These are phyloP conservation scores for Balanococcus diminutus DNA, from an alignment of 2,888 invertebrate genomes.

Conservation along the genomic window DNA sequence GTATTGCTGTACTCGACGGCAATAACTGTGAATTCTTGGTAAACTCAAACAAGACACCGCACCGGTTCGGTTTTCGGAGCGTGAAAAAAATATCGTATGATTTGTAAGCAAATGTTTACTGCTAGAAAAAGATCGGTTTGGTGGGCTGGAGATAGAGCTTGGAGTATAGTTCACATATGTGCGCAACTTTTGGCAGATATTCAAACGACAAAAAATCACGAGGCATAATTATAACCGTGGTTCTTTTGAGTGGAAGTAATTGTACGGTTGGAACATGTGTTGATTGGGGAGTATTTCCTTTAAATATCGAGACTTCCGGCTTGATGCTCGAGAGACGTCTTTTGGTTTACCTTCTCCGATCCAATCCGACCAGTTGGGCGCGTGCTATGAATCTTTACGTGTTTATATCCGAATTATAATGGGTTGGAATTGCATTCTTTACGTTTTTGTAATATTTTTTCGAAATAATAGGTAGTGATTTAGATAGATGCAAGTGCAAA, in stretches of 20 bases:
- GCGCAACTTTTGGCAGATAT: constrained; percentile 3
- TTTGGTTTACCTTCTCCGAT: neutral
- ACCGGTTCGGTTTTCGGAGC: neutral
- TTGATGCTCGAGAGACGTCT: neutral
- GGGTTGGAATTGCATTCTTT: neutral
- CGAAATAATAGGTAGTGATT: no score
- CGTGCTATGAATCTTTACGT: neutral
- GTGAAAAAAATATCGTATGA: neutral
- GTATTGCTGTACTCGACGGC: neutral
- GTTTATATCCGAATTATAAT: neutral
- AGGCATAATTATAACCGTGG: neutral
- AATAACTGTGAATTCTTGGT: neutral
- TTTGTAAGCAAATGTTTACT: neutral
- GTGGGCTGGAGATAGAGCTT: neutral
- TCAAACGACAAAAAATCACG: constrained; percentile 19
- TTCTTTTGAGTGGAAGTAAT: neutral
- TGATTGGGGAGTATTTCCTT: constrained; percentile 3
- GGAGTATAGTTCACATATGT: neutral
- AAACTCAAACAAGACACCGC: neutral
- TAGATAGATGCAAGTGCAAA: no score
- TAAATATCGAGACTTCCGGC: constrained; percentile 5
- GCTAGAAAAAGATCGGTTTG: neutral
- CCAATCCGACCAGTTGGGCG: neutral
- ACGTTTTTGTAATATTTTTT: no score
- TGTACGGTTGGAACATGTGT: neutral